Evolutionary conservation across 2,888 invertebrate species (phyloP).

Genomic region (Tenthredo distinguenda): DNA sequence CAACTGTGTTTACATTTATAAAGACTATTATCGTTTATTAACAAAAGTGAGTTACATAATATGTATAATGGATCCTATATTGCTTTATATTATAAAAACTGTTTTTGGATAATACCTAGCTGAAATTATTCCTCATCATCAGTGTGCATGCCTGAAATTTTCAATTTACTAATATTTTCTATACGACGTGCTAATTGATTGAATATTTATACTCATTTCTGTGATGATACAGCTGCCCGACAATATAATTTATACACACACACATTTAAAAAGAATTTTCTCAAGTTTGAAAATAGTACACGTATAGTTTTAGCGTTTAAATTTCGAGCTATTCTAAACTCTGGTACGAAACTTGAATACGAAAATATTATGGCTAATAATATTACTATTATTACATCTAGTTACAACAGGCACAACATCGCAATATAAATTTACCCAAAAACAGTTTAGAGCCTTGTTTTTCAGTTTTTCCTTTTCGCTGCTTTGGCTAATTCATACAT

Average conservation of each 20-base stretch:
- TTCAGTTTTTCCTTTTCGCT: not conserved
- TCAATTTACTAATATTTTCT: not conserved
- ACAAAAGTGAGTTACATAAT: conserved; percentile 47
- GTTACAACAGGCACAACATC: conserved; percentile 40
- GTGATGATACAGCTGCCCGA: conserved; percentile 7
- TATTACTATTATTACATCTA: not conserved
- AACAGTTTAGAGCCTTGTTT: conserved; percentile 27
- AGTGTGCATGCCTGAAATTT: not conserved
- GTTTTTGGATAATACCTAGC: conserved; percentile 37
- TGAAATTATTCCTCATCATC: not conserved
- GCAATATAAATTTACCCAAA: conserved; percentile 41
- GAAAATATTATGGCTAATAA: conserved; percentile 16
- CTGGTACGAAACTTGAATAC: conserved; percentile 15
- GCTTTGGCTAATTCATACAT: conserved; percentile 7
- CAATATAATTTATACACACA: not conserved
- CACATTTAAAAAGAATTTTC: not conserved
- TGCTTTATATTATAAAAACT: conserved; percentile 34
- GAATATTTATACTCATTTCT: not conserved
- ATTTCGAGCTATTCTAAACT: conserved; percentile 4
- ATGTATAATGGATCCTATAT: conserved; percentile 41
- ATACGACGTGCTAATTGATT: not conserved
- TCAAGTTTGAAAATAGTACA: not conserved
- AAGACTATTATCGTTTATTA: conserved; percentile 46
- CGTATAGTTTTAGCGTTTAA: not conserved
- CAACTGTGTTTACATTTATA: conserved; percentile 25